These are phyloP conservation scores for Autographa gamma DNA, from an alignment of 2,888 invertebrate genomes.

Conservation along the genomic window DNA sequence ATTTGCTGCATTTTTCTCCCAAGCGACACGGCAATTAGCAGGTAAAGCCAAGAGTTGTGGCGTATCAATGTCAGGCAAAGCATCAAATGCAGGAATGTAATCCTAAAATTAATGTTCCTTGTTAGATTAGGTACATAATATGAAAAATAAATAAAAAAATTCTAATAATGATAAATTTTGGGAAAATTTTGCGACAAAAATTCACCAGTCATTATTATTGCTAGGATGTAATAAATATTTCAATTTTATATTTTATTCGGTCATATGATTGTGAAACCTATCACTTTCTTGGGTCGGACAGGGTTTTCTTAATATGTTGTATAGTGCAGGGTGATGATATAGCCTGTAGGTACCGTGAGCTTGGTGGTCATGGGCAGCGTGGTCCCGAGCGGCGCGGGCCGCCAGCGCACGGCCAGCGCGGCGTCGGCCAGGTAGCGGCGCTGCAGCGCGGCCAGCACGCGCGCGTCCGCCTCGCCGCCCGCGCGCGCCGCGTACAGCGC, in stretches of 20 bases:
- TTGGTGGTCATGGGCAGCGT: slow-evolving; percentile 62
- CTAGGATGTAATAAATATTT: too few species aligned
- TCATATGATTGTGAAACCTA: too few species aligned
- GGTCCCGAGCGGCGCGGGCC: slow-evolving; percentile 53
- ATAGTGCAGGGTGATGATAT: too few species aligned
- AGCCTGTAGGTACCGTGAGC: slow-evolving; percentile 64
- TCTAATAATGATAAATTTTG: too few species aligned
- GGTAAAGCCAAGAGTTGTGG: slow-evolving; percentile 95
- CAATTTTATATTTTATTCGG: too few species aligned
- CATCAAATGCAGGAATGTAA: slow-evolving; percentile 90
- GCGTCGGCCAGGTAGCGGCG: slow-evolving; percentile 69
- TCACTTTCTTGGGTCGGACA: too few species aligned
- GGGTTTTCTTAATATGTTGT: too few species aligned
- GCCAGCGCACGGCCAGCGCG: slow-evolving; percentile 63
- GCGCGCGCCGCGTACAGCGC: slow-evolving; percentile 75
- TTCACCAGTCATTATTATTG: too few species aligned
- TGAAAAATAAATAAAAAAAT: too few species aligned
- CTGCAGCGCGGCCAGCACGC: slow-evolving; percentile 77
- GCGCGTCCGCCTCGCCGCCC: slow-evolving; percentile 67
- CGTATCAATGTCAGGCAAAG: slow-evolving; percentile 92
- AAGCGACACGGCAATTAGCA: slow-evolving; percentile 95
- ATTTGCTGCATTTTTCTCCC: slow-evolving; percentile 92
- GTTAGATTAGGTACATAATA: too few species aligned
- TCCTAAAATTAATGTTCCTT: slow-evolving; percentile 83
- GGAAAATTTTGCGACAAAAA: too few species aligned